These are phyloP conservation scores for Stegophylla sp. DNA, from an alignment of 2,888 invertebrate species.

Conservation along the genomic window DNA sequence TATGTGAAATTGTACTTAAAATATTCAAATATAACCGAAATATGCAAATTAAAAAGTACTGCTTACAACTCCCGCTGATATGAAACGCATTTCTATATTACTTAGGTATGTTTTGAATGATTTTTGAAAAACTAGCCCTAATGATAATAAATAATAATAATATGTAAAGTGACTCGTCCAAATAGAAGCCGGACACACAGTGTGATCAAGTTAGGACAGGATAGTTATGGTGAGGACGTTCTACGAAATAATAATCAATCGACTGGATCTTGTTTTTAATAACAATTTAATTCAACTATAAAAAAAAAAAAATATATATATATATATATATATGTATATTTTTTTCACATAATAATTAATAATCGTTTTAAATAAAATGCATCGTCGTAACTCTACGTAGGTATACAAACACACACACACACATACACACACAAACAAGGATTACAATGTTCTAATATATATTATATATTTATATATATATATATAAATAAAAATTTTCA, in stretches of 20 bases:
- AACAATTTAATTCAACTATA: conserved; percentile 45
- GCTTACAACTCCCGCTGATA: too few relatives aligned
- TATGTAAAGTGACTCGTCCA: too few relatives aligned
- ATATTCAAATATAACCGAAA: too few relatives aligned
- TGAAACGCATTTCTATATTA: too few relatives aligned
- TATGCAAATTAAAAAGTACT: too few relatives aligned
- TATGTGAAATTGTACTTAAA: too few relatives aligned
- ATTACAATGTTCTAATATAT: neutral
- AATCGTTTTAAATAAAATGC: conserved; percentile 34
- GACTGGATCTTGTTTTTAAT: conserved; percentile 13
- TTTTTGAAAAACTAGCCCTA: too few relatives aligned
- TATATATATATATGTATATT: conserved; percentile 3
- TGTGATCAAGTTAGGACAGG: too few relatives aligned
- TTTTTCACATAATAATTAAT: conserved; percentile 13
- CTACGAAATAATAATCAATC: neutral
- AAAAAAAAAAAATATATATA: conserved; percentile 7
- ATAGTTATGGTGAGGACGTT: neutral
- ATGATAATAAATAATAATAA: too few relatives aligned
- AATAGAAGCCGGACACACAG: too few relatives aligned
- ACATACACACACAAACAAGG: neutral
- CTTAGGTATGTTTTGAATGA: too few relatives aligned
- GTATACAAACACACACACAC: conserved; percentile 7
- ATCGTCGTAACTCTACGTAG: conserved; percentile 10
- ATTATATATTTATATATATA: conserved; percentile 1
- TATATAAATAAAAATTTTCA: too few relatives aligned